Percentiles rank a stretch among this genome's conserved stretches.
phyloP scores from a whole-genome alignment of 2,888 invertebrate genomes.

The Liopterus haemorrhoidalis region DNA sequence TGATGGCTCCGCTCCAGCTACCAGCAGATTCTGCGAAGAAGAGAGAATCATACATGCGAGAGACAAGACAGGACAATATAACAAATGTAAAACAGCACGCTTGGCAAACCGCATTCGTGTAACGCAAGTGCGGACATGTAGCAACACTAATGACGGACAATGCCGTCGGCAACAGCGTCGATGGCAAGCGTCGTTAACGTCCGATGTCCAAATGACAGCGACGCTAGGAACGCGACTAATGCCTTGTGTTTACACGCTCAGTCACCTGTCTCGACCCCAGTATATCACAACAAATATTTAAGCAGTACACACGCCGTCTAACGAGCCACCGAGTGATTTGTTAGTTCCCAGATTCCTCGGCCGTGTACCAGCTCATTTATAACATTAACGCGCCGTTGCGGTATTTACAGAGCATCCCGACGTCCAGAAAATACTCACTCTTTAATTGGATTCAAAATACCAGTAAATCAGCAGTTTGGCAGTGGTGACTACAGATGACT shows the following conservation, averaged over 20 bases:
- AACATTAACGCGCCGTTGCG: constrained; percentile 5
- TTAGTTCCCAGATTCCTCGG: constrained; percentile 31
- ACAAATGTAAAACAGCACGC: too few relatives aligned
- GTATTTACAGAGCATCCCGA: constrained; percentile 1
- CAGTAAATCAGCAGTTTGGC: constrained; percentile 18
- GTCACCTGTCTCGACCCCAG: constrained; percentile 27
- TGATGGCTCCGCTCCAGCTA: constrained; percentile 9
- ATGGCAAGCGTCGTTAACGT: constrained; percentile 16
- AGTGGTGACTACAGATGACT: too few relatives aligned
- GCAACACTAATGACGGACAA: constrained; percentile 12
- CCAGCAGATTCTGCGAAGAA: constrained; percentile 7
- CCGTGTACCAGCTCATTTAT: constrained; percentile 24
- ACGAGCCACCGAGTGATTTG: constrained; percentile 34
- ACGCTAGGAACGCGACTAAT: constrained; percentile 7
- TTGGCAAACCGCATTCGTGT: not conserved
- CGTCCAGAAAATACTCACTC: too few relatives aligned
- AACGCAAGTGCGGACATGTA: constrained; percentile 1
- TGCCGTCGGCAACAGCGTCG: constrained; percentile 4
- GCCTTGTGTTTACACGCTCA: constrained; percentile 28
- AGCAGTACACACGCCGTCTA: constrained; percentile 24
- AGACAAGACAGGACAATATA: too few relatives aligned
- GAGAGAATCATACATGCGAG: not conserved
- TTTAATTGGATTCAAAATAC: constrained; percentile 22
- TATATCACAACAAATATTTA: constrained; percentile 20
- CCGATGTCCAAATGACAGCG: constrained; percentile 3